Base-by-base conservation (phyloP, 2,797 vertebrate genomes). In the Cichlasoma orientale region DNA sequence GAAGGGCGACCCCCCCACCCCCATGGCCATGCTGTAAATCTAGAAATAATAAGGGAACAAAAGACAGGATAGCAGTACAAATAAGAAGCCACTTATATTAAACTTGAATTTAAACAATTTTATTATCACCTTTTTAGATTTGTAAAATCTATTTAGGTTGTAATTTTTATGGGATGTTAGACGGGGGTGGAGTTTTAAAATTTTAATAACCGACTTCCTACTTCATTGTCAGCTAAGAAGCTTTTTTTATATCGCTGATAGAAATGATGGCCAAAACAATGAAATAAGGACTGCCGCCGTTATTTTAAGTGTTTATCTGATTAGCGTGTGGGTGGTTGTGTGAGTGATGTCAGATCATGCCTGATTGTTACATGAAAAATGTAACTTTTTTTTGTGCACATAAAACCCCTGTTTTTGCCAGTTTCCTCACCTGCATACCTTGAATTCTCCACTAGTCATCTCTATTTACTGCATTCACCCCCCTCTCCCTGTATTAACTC, bases 251-350 rank as follows among this genome's bases (percentile, higher is more conserved):
- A 50, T 7, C 18, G 41, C 19, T 19, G 23, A 33, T 19, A 19
- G 33, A 11, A 84, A 53, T 47, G 33, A 55, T 54, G 33, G 27
- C 11, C 7, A 55, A 55, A 75, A n/a, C 38, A 19, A 54, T 7
- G 12, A 75, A 69, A 80, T 53, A n/a, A 70, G 95, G 94, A 95
- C n/a, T 4, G 63, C 12, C 21, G 41, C 33, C 41, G 7, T 25
- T 36, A 82, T 53, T 27, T 58, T 59, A 50, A 25, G 41, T 21
- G 21, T 41, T 50, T 13, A 54, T 72, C 63, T 71, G 2, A 38
- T 25, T 25, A 57, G 38, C 27, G 3, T 1, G 47, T 66, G 23
- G 23, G 19, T 72, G 36, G 33, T 50, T 72, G 50, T 10, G 8
- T 61, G 54, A 36, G 53, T 11, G 3, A 56, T 72, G 4, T 47